Conservation (phyloP, 2,113 vertebrate genomes). For the Bubo bubo region DNA sequence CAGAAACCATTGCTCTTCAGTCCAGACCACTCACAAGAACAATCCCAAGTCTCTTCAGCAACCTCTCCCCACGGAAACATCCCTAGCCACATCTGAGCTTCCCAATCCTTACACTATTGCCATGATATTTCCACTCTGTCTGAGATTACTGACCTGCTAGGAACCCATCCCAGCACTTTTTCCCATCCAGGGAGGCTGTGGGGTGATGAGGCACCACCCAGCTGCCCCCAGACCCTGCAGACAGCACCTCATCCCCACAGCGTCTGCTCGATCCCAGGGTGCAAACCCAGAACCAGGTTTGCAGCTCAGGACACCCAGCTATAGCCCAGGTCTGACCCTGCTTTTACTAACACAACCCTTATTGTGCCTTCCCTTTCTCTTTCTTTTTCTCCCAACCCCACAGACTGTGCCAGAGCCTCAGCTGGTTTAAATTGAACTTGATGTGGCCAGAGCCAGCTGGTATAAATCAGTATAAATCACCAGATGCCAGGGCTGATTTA, state of each 20-base stretch:
- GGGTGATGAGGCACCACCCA: not conserved
- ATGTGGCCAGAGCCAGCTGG: not conserved
- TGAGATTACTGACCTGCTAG: not conserved
- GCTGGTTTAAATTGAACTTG: not conserved
- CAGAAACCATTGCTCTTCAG: not conserved
- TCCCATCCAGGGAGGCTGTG: not conserved
- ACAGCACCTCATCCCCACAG: not conserved
- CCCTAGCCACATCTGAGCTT: not conserved
- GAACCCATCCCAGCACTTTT: not conserved
- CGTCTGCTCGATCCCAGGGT: not conserved
- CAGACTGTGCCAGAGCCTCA: not conserved
- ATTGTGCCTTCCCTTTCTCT: not conserved
- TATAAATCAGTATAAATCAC: not conserved
- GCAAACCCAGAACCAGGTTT: no score
- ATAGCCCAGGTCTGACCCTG: not conserved
- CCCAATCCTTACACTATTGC: not conserved
- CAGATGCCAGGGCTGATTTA: not conserved
- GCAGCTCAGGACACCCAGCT: not conserved
- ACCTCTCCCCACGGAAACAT: not conserved
- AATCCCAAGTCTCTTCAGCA: not conserved
- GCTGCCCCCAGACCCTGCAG: not conserved
- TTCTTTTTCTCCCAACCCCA: not conserved
- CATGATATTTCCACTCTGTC: accelerated
- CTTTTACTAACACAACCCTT: not conserved
- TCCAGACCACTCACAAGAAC: not conserved